Evolutionary conservation across 2,888 invertebrate species (phyloP).

Genomic region (Junonia oenone): DNA sequence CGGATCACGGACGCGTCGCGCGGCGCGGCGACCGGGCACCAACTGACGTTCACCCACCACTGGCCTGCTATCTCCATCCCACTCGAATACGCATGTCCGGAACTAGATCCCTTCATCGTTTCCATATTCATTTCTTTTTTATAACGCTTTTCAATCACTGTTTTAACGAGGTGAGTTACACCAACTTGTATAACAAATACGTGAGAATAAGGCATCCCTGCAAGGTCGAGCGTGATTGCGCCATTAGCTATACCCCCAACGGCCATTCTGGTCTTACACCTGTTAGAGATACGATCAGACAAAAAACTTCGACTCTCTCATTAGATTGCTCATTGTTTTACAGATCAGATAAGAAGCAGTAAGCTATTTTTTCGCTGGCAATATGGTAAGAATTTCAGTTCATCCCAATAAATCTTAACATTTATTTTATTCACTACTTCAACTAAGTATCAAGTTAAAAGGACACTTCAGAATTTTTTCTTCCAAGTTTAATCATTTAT

Average conservation of each 20-base stretch:
- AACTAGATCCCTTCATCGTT: conserved; percentile 52
- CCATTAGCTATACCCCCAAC: conserved; percentile 41
- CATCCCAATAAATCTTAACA: no score
- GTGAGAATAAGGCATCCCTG: conserved; percentile 31
- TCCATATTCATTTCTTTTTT: conserved; percentile 24
- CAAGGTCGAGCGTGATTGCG: conserved; percentile 65
- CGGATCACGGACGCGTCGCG: conserved; percentile 40
- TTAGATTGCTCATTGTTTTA: background rate
- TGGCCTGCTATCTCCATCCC: conserved; percentile 56
- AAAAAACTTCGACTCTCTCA: background rate
- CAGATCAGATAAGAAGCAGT: no score
- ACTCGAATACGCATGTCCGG: conserved; percentile 74
- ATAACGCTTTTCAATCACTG: conserved; percentile 19
- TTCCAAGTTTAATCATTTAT: no score
- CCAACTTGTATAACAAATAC: conserved; percentile 26
- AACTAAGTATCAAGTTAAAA: no score
- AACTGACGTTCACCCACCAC: conserved; percentile 56
- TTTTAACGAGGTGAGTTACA: conserved; percentile 11
- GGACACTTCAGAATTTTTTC: no score
- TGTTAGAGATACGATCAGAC: conserved; percentile 33
- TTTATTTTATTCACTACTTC: no score
- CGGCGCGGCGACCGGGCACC: conserved; percentile 58
- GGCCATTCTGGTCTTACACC: conserved; percentile 57
- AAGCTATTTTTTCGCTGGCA: no score
- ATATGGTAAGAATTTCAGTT: no score